Base-by-base conservation (phyloP, 2,888 invertebrate genomes). In the Eilema sororculum region DNA sequence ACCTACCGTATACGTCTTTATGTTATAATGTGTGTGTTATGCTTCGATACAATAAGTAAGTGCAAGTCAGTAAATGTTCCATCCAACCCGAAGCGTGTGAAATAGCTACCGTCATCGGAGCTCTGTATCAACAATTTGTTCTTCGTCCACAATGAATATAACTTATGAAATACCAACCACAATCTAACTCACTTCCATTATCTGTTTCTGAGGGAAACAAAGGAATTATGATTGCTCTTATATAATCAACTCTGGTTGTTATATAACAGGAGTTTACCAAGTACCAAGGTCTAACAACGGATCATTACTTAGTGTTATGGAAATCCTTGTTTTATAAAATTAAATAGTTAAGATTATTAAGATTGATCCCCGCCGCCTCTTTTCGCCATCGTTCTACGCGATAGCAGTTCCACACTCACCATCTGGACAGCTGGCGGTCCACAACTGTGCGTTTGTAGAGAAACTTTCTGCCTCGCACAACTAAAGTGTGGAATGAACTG, bases 51-150 rank as follows among this genome's bases (percentile, higher is more conserved):
- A n/a, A 52, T 52, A n/a, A 52, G 52, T 65, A 71, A 79, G 69
- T 62, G 67, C 52, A 57, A 22, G 72, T 59, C 63, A 80, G 75
- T 72, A 66, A 72, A 73, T 75, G 65, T 70, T 70, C 68, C 71
- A 63, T 70, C 68, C 71, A 63, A 65, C 60, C 59, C 65, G 67
- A 68, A 72, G 77, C 76, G 75, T 79, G 77, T 77, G 79, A 80
- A 80, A 77, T 77, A 65, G 59, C 69, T 66, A 62, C 63, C 41
- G 69, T 22, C 67, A 65, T 67, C 78, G 65, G 70, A 77, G 64
- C 69, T 68, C 66, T 22, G 57, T 72, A 77, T 77, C 78, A 80
- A 71, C 80, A 71, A 71, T 71, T 65, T 68, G 68, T 68, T 76
- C 52, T 52, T 52, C 52, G 20, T 52, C 9, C 52, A 52, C 52